Evolutionary conservation across 2,888 invertebrate species (phyloP), one percentile per base, ranked within the genome.

Genomic region (Bhutanitis thaidina): DNA sequence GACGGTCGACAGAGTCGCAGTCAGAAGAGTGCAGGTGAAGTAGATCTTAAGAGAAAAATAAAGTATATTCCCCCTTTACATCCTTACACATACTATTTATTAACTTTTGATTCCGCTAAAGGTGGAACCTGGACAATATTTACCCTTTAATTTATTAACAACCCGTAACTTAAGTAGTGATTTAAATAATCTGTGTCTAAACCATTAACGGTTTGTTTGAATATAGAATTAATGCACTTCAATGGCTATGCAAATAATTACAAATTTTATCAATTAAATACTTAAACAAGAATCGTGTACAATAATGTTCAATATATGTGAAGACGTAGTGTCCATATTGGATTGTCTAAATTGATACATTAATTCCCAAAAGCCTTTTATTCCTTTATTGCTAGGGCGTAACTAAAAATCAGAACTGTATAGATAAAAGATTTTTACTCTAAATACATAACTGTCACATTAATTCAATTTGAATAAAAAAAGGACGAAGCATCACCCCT

Each of bases 361-460:
- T 55, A 55, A 53, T 40, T 20, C n/a, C 47, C 44, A 50, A 50
- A 58, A 54, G 58, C 65, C 63, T 69, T 68, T 68, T 63, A 62
- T 54, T 55, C 53, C 51, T 58, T 67, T 74, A 81, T 80, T 74
- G 77, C 54, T 55, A 71, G 79, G 80, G 80, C 80, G 80, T 78
- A 70, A 53, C 67, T 67, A 67, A 62, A 72, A 67, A 75, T 69
- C 58, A 59, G 49, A 53, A 52, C 39, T 66, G 63, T 67, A 68
- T 61, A 45, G 63, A 53, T 48, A 48, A 54, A 61, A 55, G 59
- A 57, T 49, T 55, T 63, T 59, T 67, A 72, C 75, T 77, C 79
- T 60, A 74, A 53, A 79, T 73, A 80, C 77, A 77, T 77, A 77
- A 70, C 76, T 77, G 72, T 74, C 71, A 69, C 64, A 76, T 80